phyloP scores from a whole-genome alignment of 2,113 vertebrate genomes.

The Sminthopsis crassicaudata region DNA sequence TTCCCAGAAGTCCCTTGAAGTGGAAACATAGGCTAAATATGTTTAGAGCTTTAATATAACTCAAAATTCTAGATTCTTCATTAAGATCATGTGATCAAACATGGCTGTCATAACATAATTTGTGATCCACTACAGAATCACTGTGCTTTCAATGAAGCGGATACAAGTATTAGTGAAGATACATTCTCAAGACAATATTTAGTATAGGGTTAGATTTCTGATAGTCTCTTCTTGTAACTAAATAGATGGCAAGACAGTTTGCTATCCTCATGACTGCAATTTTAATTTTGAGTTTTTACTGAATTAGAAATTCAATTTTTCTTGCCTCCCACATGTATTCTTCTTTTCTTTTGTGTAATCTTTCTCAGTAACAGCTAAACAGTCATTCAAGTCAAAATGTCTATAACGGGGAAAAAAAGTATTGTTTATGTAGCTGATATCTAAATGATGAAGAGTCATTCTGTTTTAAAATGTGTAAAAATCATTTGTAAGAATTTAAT shows the following conservation, averaged over 20 bases:
- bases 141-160: constrained; percentile 33
- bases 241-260: constrained; percentile 12
- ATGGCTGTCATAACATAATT: constrained; percentile 47
- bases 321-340: neutral
- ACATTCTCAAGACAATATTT: constrained; percentile 29
- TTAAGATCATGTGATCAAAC: constrained; percentile 37
- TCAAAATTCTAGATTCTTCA: constrained; percentile 40
- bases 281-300: constrained; percentile 61
- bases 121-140: constrained; percentile 33
- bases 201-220: constrained; percentile 18
- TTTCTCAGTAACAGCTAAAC: constrained; percentile 9
- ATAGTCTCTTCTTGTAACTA: constrained; percentile 37
- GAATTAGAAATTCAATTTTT: constrained; percentile 32
- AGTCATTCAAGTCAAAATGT: constrained; percentile 22
- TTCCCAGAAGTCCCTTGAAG: neutral
- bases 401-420: neutral
- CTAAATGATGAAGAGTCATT: constrained; percentile 32
- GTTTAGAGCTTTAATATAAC: constrained; percentile 18
- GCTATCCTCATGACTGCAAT: neutral
- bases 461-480: constrained; percentile 43
- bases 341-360: neutral
- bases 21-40: constrained; percentile 21
- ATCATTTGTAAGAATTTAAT: constrained; percentile 36
- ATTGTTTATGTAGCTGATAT: neutral
- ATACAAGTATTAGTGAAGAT: constrained; percentile 39